phyloP scores from a whole-genome alignment of 2,888 invertebrate species.

The Drosophila formosana region DNA sequence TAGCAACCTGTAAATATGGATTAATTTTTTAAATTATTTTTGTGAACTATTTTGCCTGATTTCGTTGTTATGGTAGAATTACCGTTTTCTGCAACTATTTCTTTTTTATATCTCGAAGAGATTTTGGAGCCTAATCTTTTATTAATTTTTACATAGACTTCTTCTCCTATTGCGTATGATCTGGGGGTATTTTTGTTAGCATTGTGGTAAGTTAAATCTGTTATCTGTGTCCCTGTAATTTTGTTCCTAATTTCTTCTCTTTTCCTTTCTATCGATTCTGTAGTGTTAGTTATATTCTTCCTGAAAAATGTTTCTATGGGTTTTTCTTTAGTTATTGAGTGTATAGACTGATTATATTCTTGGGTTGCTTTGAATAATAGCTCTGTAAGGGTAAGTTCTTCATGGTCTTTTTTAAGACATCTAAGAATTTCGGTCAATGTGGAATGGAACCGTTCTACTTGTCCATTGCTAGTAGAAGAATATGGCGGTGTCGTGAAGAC shows the following conservation, averaged over 20 bases:
- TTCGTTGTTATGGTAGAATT: slow-evolving; percentile 11
- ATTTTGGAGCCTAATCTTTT: too few relatives aligned
- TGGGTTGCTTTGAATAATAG: slow-evolving; percentile 6
- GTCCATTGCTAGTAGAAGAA: too few relatives aligned
- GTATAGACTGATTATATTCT: slow-evolving; percentile 12
- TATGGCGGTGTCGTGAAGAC: too few relatives aligned
- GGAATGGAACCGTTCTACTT: too few relatives aligned
- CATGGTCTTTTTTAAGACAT: too few relatives aligned
- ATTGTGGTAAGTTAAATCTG: neutral
- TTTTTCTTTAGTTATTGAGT: neutral
- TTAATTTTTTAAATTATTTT: slow-evolving; percentile 11
- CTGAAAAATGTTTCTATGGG: too few relatives aligned
- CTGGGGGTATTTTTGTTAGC: too few relatives aligned
- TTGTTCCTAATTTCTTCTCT: slow-evolving; percentile 1
- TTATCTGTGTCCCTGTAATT: neutral
- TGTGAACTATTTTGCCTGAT: slow-evolving; percentile 9
- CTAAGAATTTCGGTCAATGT: too few relatives aligned
- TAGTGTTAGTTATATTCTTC: neutral
- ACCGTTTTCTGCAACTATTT: slow-evolving; percentile 12
- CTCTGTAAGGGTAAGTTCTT: neutral
- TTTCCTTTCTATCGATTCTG: slow-evolving; percentile 6
- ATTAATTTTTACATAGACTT: too few relatives aligned
- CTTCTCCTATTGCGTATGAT: too few relatives aligned
- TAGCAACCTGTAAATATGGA: too few relatives aligned
- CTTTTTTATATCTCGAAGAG: slow-evolving; percentile 8